Conservation (phyloP, 2,113 vertebrate genomes). For the Lagopus leucura region DNA sequence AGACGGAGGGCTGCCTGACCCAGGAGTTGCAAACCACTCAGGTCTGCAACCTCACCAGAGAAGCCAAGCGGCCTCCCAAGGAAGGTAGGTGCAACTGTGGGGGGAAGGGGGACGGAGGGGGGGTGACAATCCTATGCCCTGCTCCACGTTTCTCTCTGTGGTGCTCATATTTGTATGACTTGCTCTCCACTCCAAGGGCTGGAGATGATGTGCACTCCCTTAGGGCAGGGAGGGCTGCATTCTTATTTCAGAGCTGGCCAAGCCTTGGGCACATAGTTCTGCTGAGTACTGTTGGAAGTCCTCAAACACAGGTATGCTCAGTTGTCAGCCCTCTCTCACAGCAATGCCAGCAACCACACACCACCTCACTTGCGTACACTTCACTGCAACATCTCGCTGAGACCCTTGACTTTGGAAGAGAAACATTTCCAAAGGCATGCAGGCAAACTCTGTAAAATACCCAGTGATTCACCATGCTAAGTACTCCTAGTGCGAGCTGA, state of each 20-base stretch:
- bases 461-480: not conserved
- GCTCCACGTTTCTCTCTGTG: not conserved
- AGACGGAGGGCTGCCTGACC: constrained; percentile 97
- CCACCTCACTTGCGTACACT: not conserved
- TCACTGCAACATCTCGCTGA: not conserved
- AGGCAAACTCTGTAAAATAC: not conserved
- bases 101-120: not conserved
- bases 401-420: constrained; percentile 18
- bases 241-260: not conserved
- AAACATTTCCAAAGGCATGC: constrained; percentile 42
- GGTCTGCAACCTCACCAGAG: constrained; percentile 95
- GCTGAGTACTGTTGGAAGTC: not conserved
- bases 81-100: constrained; percentile 90
- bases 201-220: not conserved
- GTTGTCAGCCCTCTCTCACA: not conserved
- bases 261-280: not conserved
- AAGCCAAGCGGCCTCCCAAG: constrained; percentile 95
- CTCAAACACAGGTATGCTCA: not conserved
- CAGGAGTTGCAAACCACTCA: constrained; percentile 96
- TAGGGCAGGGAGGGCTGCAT: not conserved
- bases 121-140: not conserved
- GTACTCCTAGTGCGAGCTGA: not conserved
- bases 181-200: constrained; percentile 7
- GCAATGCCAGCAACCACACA: not conserved
- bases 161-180: not conserved